phyloP scores from a whole-genome alignment of 2,888 invertebrate species.

The Orthonychiurus folsomi region DNA sequence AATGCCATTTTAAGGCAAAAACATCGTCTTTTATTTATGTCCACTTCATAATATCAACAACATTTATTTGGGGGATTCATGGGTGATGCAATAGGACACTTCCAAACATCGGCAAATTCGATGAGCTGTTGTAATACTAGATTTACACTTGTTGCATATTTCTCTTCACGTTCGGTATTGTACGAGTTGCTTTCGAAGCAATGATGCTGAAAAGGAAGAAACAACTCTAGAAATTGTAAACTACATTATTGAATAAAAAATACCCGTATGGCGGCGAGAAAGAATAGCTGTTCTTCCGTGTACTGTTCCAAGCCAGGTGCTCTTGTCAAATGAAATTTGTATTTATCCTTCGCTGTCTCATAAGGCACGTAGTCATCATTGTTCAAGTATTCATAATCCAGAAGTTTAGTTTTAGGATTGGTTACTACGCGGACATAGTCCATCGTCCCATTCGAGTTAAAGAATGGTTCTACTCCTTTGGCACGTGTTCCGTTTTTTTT shows the following conservation, averaged over 20 bases:
- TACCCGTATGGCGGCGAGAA: neutral
- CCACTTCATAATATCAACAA: no score
- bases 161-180: neutral
- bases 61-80: neutral
- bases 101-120: neutral
- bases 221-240: no score
- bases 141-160: neutral
- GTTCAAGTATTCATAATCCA: neutral
- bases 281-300: neutral
- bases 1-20: no score
- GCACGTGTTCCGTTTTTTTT: neutral
- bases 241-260: no score
- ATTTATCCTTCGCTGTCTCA: neutral
- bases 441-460: neutral
- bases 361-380: neutral
- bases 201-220: neutral
- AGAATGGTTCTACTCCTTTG: neutral
- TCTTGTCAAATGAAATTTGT: neutral
- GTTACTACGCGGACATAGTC: neutral
- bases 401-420: neutral
- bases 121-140: neutral
- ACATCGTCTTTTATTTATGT: no score
- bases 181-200: no score
- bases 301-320: neutral
- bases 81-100: neutral